Evolutionary conservation across 2,888 invertebrate species (phyloP).

Genomic region (Temnothorax ravouxi): DNA sequence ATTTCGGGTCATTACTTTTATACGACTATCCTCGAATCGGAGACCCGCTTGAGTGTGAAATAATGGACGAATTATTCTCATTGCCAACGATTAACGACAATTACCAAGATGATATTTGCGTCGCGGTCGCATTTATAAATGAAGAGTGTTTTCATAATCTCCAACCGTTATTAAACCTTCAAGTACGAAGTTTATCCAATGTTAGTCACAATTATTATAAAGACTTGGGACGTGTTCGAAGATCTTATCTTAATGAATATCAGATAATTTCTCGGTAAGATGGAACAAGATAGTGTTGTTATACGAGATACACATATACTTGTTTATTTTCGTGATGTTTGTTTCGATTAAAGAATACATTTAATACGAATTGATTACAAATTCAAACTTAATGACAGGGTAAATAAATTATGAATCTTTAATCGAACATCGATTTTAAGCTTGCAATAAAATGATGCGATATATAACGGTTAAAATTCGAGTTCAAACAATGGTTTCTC

Average conservation of each 20-base stretch:
- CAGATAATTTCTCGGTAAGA: constrained; percentile 16
- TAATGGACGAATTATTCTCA: constrained; percentile 56
- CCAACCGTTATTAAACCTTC: constrained; percentile 37
- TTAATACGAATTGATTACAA: constrained; percentile 26
- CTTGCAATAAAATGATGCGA: constrained; percentile 37
- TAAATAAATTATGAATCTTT: constrained; percentile 55
- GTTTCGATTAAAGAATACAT: constrained; percentile 13
- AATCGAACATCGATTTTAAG: constrained; percentile 49
- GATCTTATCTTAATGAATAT: constrained; percentile 8
- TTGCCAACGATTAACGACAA: constrained; percentile 55
- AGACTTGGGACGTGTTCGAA: neutral
- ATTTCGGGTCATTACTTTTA: constrained; percentile 55
- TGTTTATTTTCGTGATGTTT: constrained; percentile 16
- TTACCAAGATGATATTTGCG: constrained; percentile 52
- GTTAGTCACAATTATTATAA: constrained; percentile 33
- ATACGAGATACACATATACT: neutral
- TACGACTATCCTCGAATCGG: constrained; percentile 45
- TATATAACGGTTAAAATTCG: constrained; percentile 50
- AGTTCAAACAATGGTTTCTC: constrained; percentile 47
- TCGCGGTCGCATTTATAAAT: constrained; percentile 51
- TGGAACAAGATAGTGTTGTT: neutral
- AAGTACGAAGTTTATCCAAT: constrained; percentile 28
- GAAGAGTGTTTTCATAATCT: constrained; percentile 36
- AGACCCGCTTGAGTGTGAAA: constrained; percentile 45
- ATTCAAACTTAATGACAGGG: constrained; percentile 49